Evolutionary conservation across 2,113 vertebrate genomes (phyloP).

Genomic region (Seriola aureovittata): DNA sequence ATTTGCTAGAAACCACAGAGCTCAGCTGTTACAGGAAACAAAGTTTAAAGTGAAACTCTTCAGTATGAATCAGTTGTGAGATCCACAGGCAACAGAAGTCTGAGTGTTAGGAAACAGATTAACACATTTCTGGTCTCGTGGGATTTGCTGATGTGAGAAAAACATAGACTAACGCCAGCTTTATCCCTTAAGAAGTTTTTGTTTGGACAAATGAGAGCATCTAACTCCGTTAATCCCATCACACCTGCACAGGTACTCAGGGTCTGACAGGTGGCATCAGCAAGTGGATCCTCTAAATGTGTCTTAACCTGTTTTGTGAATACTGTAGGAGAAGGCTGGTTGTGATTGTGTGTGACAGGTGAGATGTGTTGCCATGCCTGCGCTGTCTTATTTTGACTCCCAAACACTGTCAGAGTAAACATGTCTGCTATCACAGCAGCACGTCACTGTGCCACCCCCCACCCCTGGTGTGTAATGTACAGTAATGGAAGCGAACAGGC

Average conservation of each 20-base stretch:
- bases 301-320: constrained; percentile 2
- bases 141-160: neutral
- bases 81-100: too few species aligned
- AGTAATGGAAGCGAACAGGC: neutral
- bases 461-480: neutral
- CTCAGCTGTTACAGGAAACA: too few species aligned
- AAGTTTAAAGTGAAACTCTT: too few species aligned
- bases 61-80: too few species aligned
- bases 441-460: neutral
- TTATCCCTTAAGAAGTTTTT: too few species aligned
- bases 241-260: constrained; percentile 3
- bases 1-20: too few species aligned
- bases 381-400: constrained; percentile 2
- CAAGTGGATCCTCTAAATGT: neutral
- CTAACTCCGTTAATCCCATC: neutral
- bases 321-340: neutral
- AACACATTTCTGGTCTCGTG: too few species aligned
- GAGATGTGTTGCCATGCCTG: constrained; percentile 18
- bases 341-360: constrained; percentile 12
- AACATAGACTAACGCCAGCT: neutral
- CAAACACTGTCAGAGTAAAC: constrained; percentile 41
- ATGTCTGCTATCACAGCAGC: constrained; percentile 33
- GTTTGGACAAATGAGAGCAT: neutral
- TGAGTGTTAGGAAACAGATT: too few species aligned
- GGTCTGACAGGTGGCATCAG: constrained; percentile 27